Base-by-base conservation (phyloP, 2,888 invertebrate species). In the Aphodius sticticus region DNA sequence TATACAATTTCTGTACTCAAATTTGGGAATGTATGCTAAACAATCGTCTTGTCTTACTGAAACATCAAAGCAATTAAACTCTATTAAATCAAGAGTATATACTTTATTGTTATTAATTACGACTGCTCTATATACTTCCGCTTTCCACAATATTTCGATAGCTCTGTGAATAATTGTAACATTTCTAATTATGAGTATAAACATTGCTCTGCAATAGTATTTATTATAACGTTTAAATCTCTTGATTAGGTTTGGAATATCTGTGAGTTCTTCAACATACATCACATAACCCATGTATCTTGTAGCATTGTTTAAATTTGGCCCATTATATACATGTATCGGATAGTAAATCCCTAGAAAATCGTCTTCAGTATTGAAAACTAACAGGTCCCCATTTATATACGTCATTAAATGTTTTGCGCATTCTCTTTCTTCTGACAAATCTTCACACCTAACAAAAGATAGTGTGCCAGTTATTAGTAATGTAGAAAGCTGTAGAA, bases 161-260 rank as follows among this genome's bases (percentile, higher is more conserved):
- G 35, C 35, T 12, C n/a, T 35, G 16, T 1, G 7, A 4, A 74
- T 7, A 7, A 35, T n/a, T 12, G 16, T n/a, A 35, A 36, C 12
- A 26, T 74, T 35, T 74, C 37, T 35, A 6, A 74, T 7, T 7
- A 74, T 74, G 3, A 12, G 37, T 74, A 74, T 74, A 35, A 74
- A 74, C n/a, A 74, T 6, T 35, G 74, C 16, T 74, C 37, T 74
- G 15, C 74, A 74, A 74, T n/a, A 74, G 37, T 36, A 26, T 12
- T 74, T 74, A 35, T 74, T 74, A n/a, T n/a, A 16, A 12, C 6
- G 6, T 36, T 36, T 74, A 36, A 74, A 74, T n/a, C 6, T 35
- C n/a, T 74, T 74, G n/a, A 74, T 7, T 53, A 53, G 7, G 1
- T 9, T 53, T 53, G 53, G 53, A 53, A 53, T 53, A 9, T 53